phyloP scores from a whole-genome alignment of 2,888 invertebrate genomes.

The Drosophila lacicola region DNA sequence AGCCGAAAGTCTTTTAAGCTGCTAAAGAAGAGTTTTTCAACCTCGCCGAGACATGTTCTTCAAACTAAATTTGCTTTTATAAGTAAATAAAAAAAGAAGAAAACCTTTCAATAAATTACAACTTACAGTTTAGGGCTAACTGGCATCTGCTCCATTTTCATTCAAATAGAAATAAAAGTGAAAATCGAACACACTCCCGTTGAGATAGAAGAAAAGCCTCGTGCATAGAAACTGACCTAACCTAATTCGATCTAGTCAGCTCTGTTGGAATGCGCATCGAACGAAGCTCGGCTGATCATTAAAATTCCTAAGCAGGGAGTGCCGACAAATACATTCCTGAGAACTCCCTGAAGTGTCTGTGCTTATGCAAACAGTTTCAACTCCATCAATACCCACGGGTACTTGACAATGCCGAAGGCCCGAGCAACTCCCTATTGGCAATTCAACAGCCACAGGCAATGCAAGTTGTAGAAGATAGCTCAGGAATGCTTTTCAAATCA shows the following conservation, averaged over 20 bases:
- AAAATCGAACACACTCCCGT: neutral
- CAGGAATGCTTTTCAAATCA: constrained; percentile 56
- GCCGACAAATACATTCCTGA: constrained; percentile 56
- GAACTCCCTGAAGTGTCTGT: constrained; percentile 41
- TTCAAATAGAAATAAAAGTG: constrained; percentile 24
- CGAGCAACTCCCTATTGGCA: constrained; percentile 43
- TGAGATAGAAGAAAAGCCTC: neutral
- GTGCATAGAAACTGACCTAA: constrained; percentile 47
- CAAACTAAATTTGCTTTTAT: neutral
- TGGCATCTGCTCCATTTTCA: constrained; percentile 4
- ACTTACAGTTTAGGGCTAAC: neutral
- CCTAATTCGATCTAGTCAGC: constrained; percentile 24
- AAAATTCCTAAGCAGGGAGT: constrained; percentile 35
- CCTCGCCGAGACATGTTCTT: neutral
- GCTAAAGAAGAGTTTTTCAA: constrained; percentile 25
- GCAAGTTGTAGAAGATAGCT: constrained; percentile 63
- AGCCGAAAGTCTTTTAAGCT: constrained; percentile 20
- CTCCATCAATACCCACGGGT: constrained; percentile 54
- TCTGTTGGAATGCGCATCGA: constrained; percentile 7
- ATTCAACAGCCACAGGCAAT: constrained; percentile 18
- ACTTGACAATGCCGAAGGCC: constrained; percentile 37
- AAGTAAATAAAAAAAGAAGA: neutral
- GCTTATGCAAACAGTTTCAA: constrained; percentile 32
- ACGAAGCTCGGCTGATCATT: constrained; percentile 23
- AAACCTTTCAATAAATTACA: constrained; percentile 8